Evolutionary conservation across 2,888 invertebrate genomes (phyloP).

Genomic region (Brenthis hecate): DNA sequence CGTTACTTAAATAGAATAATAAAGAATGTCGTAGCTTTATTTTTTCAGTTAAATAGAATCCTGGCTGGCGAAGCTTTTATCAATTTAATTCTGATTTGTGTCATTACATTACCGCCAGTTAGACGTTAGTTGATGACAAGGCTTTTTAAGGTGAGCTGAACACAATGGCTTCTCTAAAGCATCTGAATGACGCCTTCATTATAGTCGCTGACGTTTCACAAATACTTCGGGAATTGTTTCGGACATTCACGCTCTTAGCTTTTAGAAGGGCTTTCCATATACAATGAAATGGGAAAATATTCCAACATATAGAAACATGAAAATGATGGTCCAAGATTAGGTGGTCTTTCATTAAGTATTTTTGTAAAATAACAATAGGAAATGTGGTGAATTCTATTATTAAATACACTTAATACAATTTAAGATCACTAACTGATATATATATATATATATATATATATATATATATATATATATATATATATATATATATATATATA

Average conservation of each 20-base stretch:
- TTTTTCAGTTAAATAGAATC: too few relatives aligned
- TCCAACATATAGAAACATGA: slow-evolving; percentile 6
- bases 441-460: too few relatives aligned
- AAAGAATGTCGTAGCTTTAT: too few relatives aligned
- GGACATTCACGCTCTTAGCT: slow-evolving; percentile 14
- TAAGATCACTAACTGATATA: too few relatives aligned
- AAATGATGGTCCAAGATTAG: slow-evolving; percentile 1
- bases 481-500: too few relatives aligned
- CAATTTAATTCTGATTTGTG: slow-evolving; percentile 13
- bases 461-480: too few relatives aligned
- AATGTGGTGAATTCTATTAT: neutral
- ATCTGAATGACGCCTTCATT: slow-evolving; percentile 71
- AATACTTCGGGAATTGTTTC: slow-evolving; percentile 64
- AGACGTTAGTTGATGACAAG: slow-evolving; percentile 29
- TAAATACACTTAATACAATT: too few relatives aligned
- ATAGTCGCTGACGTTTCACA: slow-evolving; percentile 63
- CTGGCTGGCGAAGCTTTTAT: neutral
- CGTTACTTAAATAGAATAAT: too few relatives aligned
- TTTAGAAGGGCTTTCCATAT: slow-evolving; percentile 19
- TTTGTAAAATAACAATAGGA: neutral
- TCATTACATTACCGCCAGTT: slow-evolving; percentile 22
- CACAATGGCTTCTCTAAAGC: slow-evolving; percentile 61
- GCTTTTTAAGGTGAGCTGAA: slow-evolving; percentile 44
- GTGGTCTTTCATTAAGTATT: neutral
- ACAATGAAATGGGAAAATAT: neutral